phyloP scores from a whole-genome alignment of 2,797 vertebrate species.

The Betta splendens region DNA sequence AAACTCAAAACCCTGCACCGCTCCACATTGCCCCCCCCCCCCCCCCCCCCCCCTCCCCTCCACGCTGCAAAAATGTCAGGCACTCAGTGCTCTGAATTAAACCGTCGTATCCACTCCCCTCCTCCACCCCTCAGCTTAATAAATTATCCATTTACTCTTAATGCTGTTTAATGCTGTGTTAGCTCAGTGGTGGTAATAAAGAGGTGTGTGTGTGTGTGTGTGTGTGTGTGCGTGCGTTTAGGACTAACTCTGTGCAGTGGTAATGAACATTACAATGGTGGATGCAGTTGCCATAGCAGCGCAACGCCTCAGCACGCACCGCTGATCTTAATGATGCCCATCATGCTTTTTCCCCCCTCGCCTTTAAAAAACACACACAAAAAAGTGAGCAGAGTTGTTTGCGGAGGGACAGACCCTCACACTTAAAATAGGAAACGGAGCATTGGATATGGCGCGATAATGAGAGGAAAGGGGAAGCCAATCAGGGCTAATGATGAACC shows the following conservation, averaged over 20 bases:
- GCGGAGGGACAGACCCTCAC: slow-evolving; percentile 6
- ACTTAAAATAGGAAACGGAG: slow-evolving; percentile 16
- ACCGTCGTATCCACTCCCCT: slow-evolving; percentile 39
- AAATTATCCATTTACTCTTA: slow-evolving; percentile 56
- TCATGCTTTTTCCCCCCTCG: slow-evolving; percentile 43
- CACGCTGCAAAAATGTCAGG: slow-evolving; percentile 40
- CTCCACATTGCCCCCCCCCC: too few relatives aligned
- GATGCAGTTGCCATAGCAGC: slow-evolving; percentile 33
- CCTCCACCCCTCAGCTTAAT: slow-evolving; percentile 46
- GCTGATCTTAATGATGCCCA: slow-evolving; percentile 72
- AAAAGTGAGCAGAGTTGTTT: slow-evolving; percentile 6
- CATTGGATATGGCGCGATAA: neutral
- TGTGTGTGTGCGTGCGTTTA: too few relatives aligned
- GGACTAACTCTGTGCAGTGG: slow-evolving; percentile 21
- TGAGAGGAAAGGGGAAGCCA: slow-evolving; percentile 8
- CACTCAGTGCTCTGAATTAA: slow-evolving; percentile 46
- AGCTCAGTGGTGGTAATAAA: slow-evolving; percentile 52
- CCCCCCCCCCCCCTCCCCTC: neutral
- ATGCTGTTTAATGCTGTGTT: slow-evolving; percentile 56
- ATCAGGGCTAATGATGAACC: slow-evolving; percentile 63
- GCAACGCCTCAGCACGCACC: slow-evolving; percentile 51
- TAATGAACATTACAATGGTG: slow-evolving; percentile 53
- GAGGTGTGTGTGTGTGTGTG: slow-evolving; percentile 25
- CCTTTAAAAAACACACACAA: slow-evolving; percentile 9
- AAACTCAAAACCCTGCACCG: slow-evolving; percentile 14